Conservation (phyloP, 2,113 vertebrate species). For the Saiga tatarica region DNA sequence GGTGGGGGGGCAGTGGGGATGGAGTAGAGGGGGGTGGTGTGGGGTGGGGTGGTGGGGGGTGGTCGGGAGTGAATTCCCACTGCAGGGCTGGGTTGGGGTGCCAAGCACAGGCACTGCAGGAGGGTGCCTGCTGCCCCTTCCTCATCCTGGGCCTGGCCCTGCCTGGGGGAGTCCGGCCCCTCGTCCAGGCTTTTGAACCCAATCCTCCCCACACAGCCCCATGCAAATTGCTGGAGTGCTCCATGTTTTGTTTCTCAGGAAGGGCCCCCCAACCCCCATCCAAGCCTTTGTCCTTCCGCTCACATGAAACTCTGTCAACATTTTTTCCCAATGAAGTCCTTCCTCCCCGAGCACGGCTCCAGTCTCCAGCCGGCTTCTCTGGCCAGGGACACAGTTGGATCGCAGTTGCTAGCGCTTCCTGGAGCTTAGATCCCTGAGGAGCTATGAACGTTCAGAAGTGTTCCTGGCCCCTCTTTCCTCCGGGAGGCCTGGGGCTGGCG, state of each 20-base stretch:
- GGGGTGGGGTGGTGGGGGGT: not conserved
- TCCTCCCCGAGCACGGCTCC: constrained; percentile 58
- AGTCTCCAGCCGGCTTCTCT: constrained; percentile 55
- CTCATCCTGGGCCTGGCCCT: not conserved
- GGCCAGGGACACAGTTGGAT: constrained; percentile 73
- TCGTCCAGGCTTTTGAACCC: constrained; percentile 40
- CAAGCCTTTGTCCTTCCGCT: constrained; percentile 71
- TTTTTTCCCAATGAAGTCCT: constrained; percentile 76
- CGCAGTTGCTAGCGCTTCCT: constrained; percentile 73
- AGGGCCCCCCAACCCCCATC: constrained; percentile 17
- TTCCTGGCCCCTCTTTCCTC: constrained; percentile 39
- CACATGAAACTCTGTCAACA: constrained; percentile 68
- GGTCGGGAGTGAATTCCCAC: not conserved
- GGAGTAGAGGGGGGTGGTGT: too few relatives aligned
- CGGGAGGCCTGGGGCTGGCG: not conserved
- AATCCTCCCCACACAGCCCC: constrained; percentile 17
- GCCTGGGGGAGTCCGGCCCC: not conserved
- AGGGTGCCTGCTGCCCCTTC: not conserved
- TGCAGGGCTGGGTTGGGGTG: not conserved
- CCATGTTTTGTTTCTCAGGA: constrained; percentile 18
- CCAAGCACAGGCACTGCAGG: constrained; percentile 9
- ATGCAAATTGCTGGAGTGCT: constrained; percentile 43
- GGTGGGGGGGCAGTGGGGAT: too few relatives aligned
- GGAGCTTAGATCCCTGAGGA: constrained; percentile 67
- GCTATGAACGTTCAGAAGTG: constrained; percentile 69